Evolutionary conservation across 2,888 invertebrate genomes (phyloP).

Genomic region (Orchesellides sinensis): DNA sequence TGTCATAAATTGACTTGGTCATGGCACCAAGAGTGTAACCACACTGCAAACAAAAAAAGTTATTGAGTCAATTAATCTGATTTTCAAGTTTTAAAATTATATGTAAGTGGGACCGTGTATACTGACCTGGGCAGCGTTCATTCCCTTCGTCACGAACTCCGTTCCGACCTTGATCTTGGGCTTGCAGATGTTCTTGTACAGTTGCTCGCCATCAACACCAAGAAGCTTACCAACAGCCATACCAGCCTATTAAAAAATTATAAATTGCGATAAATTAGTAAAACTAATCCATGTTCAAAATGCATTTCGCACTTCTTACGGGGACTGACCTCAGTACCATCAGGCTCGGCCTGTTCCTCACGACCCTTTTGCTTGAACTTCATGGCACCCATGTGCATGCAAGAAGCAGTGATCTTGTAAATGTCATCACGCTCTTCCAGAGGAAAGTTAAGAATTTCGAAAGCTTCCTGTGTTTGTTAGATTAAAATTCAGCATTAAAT

Average conservation of each 20-base stretch:
- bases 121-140: constrained; percentile 76
- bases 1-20: constrained; percentile 77
- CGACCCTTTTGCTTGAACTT: constrained; percentile 82
- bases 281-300: background rate
- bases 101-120: too few relatives aligned
- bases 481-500: background rate
- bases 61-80: background rate
- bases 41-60: constrained; percentile 72
- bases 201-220: constrained; percentile 78
- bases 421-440: constrained; percentile 78
- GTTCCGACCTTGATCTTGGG: constrained; percentile 79
- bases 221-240: constrained; percentile 77
- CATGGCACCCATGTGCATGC: constrained; percentile 78
- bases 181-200: constrained; percentile 77
- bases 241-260: constrained; percentile 48
- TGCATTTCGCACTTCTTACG: background rate
- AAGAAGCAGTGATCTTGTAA: constrained; percentile 70
- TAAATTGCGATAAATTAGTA: background rate
- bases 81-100: too few relatives aligned
- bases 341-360: constrained; percentile 74
- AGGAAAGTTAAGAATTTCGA: constrained; percentile 80
- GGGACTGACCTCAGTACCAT: constrained; percentile 52
- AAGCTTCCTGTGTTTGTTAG: constrained; percentile 78
- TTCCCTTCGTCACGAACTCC: constrained; percentile 79
- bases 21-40: constrained; percentile 76